These are phyloP conservation scores for Andrena haemorrhoa DNA, from an alignment of 2,888 invertebrate genomes.

Conservation along the genomic window DNA sequence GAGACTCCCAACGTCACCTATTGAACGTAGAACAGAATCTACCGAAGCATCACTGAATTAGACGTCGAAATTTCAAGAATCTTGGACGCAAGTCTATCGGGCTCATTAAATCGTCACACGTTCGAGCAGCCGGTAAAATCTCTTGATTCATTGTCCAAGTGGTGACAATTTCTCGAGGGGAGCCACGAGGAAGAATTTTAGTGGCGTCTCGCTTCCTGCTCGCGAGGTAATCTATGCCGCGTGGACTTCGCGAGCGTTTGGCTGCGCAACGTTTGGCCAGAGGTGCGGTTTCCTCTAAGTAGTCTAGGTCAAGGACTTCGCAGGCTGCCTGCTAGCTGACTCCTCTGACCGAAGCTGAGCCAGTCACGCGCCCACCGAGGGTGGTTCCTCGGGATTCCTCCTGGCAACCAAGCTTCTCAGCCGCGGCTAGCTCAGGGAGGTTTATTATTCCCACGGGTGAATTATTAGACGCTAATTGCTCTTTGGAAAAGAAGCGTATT, in stretches of 20 bases:
- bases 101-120: constrained; percentile 7
- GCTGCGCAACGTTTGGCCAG: constrained; percentile 70
- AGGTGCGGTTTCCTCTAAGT: constrained; percentile 72
- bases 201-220: constrained; percentile 20
- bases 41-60: not conserved
- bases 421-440: not conserved
- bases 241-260: constrained; percentile 22
- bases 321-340: constrained; percentile 33
- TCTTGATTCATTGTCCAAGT: constrained; percentile 13
- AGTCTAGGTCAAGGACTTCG: constrained; percentile 77
- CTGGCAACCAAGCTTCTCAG: not conserved
- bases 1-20: no score
- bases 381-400: no score
- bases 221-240: constrained; percentile 32
- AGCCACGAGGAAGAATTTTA: not conserved
- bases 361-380: not conserved
- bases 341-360: constrained; percentile 21
- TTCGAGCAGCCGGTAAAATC: not conserved
- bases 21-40: no score
- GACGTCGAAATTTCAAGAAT: not conserved
- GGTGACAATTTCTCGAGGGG: not conserved
- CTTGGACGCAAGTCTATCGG: not conserved
- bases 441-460: not conserved
- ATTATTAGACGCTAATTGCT: not conserved
- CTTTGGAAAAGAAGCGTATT: not conserved